Evolutionary conservation across 2,113 vertebrate genomes (phyloP).

Genomic region (Zeus faber): DNA sequence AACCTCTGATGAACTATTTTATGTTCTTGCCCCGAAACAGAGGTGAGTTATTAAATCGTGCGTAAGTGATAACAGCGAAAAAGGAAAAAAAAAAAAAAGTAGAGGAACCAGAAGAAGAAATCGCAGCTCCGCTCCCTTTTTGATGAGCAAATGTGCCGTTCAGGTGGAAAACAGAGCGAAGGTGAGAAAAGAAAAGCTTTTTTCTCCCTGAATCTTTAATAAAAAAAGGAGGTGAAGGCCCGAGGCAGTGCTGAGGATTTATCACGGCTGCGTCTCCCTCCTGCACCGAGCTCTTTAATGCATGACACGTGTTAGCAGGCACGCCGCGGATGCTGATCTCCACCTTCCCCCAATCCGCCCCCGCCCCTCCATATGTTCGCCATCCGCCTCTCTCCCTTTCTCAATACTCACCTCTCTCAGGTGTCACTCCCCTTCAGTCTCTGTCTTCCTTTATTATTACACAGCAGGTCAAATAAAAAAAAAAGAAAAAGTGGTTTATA

Average conservation of each 20-base stretch:
- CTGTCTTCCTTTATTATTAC: no score
- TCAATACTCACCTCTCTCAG: constrained; percentile 18
- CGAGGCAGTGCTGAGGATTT: constrained; percentile 58
- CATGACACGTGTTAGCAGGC: constrained; percentile 65
- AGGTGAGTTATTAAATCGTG: no score
- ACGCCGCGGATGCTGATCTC: constrained; percentile 40
- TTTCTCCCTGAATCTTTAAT: constrained; percentile 68
- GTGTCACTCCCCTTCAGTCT: background rate
- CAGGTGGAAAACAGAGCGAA: no score
- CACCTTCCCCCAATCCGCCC: background rate
- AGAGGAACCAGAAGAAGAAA: constrained; percentile 14
- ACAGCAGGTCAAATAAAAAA: no score
- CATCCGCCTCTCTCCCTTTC: constrained; percentile 7
- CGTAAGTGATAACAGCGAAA: no score
- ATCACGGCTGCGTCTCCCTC: constrained; percentile 51
- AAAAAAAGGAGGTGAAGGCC: constrained; percentile 61
- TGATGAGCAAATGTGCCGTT: constrained; percentile 41
- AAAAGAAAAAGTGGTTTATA: no score
- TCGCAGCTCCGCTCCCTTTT: constrained; percentile 25
- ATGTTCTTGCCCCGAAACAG: no score
- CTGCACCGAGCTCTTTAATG: constrained; percentile 59
- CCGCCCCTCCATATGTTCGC: background rate
- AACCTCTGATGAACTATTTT: no score
- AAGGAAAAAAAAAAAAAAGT: background rate
- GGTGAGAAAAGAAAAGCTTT: constrained; percentile 33